Base-by-base conservation (phyloP, 2,888 invertebrate genomes). In the Tenthredo notha region DNA sequence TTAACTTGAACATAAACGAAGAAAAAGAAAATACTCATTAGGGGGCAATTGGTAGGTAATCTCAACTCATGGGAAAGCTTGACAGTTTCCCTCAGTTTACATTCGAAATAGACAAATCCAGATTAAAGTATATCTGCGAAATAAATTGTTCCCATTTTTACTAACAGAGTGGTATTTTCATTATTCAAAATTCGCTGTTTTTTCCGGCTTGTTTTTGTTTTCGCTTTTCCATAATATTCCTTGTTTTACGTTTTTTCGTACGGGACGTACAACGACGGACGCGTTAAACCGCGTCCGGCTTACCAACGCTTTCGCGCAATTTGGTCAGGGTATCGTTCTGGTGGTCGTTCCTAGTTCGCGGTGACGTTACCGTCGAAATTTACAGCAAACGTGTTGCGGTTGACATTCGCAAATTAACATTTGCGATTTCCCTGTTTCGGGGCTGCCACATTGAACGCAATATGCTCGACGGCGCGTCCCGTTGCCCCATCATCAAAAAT, bases 371-470 rank as follows among this genome's bases (percentile, higher is more conserved):
- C 67, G 83, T 43, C 21, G 70, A 47, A 83, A 83, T 83, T 83
- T 83, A 83, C 70, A 67, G 67, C 83, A 70, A 83, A 67, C 67
- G 67, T 47, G 83, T 83, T 83, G 70, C 83, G 83, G 83, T 67
- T 83, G 83, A 83, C 70, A 47, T 83, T 83, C 33, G 83, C 67
- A 70, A 83, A 83, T 83, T 70, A 83, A 83, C 67, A 83, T 83
- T 83, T 50, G 47, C 70, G 67, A 83, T 83, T 83, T 70, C 67
- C 61, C 7, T 33, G 40, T 21, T 61, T 58, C 15, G 12, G 80
- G 21, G 12, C 4, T 21, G 21, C 72, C 40, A 21, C 43, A 74
- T 25, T 21, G 72, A 74, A 74, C 43, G 43, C 43, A 43, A 74
- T 15, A 21, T n/a, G 43, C 43, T 18, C 43, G 40, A 43, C 72